Evolutionary conservation across 2,888 invertebrate genomes (phyloP).

Genomic region (Enchytraeus crypticus): DNA sequence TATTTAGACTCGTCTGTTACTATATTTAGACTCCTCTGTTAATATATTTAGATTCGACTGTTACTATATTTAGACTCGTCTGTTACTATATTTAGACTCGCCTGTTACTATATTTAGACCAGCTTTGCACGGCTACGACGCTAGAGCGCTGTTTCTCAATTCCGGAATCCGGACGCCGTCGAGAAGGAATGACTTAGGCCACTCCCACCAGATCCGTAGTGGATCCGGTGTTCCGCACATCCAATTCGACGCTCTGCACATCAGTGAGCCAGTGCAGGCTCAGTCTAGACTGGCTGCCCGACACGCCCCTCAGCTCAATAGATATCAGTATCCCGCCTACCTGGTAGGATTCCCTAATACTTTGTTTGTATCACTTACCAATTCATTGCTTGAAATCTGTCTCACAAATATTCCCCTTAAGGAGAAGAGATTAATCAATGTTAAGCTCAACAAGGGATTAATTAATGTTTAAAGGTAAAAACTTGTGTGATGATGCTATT

Average conservation of each 20-base stretch:
- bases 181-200: constrained; percentile 13
- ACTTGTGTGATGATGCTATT: no score
- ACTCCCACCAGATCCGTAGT: constrained; percentile 11
- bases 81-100: background rate
- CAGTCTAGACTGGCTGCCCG: constrained; percentile 32
- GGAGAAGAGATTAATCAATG: no score
- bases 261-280: constrained; percentile 38
- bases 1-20: no score
- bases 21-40: no score
- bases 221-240: constrained; percentile 30
- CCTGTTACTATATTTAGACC: constrained; percentile 20
- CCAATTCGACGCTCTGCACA: constrained; percentile 80
- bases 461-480: no score
- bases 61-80: no score
- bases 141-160: constrained; percentile 55
- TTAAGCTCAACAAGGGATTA: no score
- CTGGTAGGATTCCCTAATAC: constrained; percentile 33
- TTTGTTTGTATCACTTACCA: background rate
- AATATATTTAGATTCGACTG: no score
- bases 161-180: constrained; percentile 35
- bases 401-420: no score
- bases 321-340: constrained; percentile 43
- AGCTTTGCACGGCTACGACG: constrained; percentile 48
- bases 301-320: constrained; percentile 30
- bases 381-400: no score